Conservation (phyloP, 1,140 invertebrate genomes). For the Phocides pigmalion region DNA sequence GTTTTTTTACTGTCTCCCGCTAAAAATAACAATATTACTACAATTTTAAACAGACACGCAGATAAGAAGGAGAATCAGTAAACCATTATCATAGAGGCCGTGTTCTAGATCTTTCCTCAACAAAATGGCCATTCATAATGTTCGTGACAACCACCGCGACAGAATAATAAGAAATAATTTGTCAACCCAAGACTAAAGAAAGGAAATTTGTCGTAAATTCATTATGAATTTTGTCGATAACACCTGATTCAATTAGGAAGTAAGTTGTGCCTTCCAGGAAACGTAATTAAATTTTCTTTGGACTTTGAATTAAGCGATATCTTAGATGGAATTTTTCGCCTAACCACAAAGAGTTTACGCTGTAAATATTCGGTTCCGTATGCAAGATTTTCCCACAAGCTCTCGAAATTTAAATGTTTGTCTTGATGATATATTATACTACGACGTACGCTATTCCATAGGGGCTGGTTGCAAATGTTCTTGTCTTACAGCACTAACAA, state of each 20-base stretch:
- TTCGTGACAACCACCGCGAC: neutral
- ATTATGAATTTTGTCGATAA: slow-evolving; percentile 34
- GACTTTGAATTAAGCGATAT: slow-evolving; percentile 33
- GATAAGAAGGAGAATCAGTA: neutral
- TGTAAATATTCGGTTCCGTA: slow-evolving; percentile 15
- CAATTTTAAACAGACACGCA: no score
- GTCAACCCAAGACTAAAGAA: slow-evolving; percentile 23
- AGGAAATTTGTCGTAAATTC: slow-evolving; percentile 32
- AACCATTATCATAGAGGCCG: no score
- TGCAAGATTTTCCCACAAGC: neutral
- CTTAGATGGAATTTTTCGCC: slow-evolving; percentile 14
- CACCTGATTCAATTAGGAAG: slow-evolving; percentile 35
- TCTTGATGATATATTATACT: no score
- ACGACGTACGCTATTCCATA: no score
- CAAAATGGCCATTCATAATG: neutral
- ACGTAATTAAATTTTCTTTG: slow-evolving; percentile 36
- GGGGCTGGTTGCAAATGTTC: no score
- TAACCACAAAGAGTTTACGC: slow-evolving; percentile 20
- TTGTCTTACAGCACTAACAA: no score
- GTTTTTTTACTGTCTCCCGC: no score
- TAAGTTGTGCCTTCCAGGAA: slow-evolving; percentile 27
- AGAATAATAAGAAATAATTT: slow-evolving; percentile 27
- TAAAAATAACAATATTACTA: no score
- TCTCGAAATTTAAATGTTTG: no score
- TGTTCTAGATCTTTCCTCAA: no score